Conservation (phyloP, 2,888 invertebrate species). For the Alloplasta piceator region DNA sequence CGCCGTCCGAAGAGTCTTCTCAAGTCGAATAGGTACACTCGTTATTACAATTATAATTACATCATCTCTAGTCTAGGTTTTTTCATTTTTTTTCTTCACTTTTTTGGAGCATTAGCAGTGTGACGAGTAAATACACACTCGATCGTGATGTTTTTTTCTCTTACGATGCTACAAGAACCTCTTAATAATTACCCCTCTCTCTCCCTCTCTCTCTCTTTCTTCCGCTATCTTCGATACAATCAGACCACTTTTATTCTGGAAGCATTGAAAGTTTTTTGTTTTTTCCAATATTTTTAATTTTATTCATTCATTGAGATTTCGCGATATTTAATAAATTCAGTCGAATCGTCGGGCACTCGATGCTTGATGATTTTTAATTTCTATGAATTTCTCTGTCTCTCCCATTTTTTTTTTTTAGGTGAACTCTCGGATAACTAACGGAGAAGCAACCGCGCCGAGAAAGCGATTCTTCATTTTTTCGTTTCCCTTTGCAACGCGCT, state of each 20-base stretch:
- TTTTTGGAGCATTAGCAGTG: constrained; percentile 67
- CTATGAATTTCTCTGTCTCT: constrained; percentile 7
- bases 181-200: constrained; percentile 59
- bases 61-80: constrained; percentile 73
- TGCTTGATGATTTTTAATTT: constrained; percentile 17
- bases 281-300: constrained; percentile 50
- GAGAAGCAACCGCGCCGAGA: constrained; percentile 15
- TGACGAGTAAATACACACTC: constrained; percentile 57
- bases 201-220: constrained; percentile 53
- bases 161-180: constrained; percentile 65
- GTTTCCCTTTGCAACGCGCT: constrained; percentile 23
- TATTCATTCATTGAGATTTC: constrained; percentile 46
- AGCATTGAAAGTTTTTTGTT: constrained; percentile 70
- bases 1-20: constrained; percentile 23
- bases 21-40: constrained; percentile 77
- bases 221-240: constrained; percentile 55
- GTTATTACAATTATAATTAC: constrained; percentile 70
- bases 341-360: constrained; percentile 46
- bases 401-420: constrained; percentile 14
- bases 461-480: too few species aligned
- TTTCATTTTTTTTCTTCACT: constrained; percentile 56
- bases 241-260: constrained; percentile 65
- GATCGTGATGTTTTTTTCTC: constrained; percentile 55
- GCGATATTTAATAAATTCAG: constrained; percentile 44
- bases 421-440: constrained; percentile 43